Evolutionary conservation across 2,888 invertebrate species (phyloP).

Genomic region (Hyposoter didymator): DNA sequence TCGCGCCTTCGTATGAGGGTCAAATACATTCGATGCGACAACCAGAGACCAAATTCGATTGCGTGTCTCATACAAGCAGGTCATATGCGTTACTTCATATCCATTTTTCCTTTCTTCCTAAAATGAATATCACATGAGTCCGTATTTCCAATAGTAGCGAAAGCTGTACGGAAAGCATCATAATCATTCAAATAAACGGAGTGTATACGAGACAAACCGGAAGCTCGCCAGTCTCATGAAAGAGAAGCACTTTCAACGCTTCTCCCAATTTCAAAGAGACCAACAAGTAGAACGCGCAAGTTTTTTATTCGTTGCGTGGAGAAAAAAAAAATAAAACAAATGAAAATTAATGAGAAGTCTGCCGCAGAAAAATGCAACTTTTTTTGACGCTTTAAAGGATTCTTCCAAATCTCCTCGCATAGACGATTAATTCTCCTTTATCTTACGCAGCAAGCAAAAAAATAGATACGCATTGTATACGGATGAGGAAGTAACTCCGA

Average conservation of each 20-base stretch:
- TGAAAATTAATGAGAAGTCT: not conserved
- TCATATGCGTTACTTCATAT: conserved; percentile 40
- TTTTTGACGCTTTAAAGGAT: not conserved
- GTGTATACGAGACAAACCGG: not conserved
- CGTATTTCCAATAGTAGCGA: conserved; percentile 27
- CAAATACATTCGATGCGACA: conserved; percentile 74
- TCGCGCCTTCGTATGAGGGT: conserved; percentile 70
- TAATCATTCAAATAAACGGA: conserved; percentile 75
- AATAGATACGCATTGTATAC: conserved; percentile 20
- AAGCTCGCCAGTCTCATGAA: not conserved
- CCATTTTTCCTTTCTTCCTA: conserved; percentile 27
- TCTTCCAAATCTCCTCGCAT: not conserved
- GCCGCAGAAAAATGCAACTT: not conserved
- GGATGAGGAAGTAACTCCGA: conserved; percentile 28
- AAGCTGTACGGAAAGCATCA: conserved; percentile 71
- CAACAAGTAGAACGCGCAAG: not conserved
- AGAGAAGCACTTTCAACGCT: conserved; percentile 5
- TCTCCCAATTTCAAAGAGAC: not conserved
- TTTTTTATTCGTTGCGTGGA: not conserved
- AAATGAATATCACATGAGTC: conserved; percentile 77
- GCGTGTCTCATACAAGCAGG: conserved; percentile 13
- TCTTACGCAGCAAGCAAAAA: conserved; percentile 9
- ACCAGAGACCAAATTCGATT: conserved; percentile 34
- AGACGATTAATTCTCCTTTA: not conserved
- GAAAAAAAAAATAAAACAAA: not conserved